phyloP scores from a whole-genome alignment of 1,140 invertebrate genomes.

The Paralvinella palmiformis region DNA sequence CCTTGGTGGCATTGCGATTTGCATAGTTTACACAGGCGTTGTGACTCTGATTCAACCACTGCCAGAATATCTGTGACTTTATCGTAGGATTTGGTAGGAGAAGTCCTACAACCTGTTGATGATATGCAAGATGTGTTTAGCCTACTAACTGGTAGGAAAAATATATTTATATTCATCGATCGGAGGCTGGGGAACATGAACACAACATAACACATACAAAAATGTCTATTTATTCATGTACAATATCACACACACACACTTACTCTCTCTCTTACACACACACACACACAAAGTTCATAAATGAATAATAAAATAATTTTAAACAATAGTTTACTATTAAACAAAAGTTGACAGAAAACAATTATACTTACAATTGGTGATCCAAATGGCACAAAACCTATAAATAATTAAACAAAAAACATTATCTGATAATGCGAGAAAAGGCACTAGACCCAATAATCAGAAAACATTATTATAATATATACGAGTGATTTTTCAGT shows the following conservation, averaged over 20 bases:
- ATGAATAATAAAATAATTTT: conserved; percentile 12
- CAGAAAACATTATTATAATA: too few species aligned
- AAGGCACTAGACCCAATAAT: neutral
- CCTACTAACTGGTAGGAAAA: too few species aligned
- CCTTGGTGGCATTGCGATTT: conserved; percentile 55
- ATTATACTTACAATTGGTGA: conserved; percentile 49
- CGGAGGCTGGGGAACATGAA: too few species aligned
- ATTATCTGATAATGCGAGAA: neutral
- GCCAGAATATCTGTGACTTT: conserved; percentile 51
- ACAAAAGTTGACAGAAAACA: too few species aligned
- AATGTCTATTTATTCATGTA: too few species aligned
- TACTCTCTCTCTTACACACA: too few species aligned
- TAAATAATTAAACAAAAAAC: conserved; percentile 16
- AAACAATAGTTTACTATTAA: neutral
- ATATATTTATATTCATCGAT: too few species aligned
- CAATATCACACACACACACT: too few species aligned
- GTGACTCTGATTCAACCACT: conserved; percentile 55
- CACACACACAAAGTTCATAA: too few species aligned
- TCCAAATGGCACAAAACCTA: conserved; percentile 55
- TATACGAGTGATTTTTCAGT: too few species aligned
- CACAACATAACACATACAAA: too few species aligned
- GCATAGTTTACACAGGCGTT: conserved; percentile 55
- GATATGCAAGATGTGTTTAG: too few species aligned
- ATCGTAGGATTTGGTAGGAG: conserved; percentile 53
- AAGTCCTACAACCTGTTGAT: conserved; percentile 50